phyloP scores from a whole-genome alignment of 2,113 vertebrate genomes.

The Emydocephalus ijimae region DNA sequence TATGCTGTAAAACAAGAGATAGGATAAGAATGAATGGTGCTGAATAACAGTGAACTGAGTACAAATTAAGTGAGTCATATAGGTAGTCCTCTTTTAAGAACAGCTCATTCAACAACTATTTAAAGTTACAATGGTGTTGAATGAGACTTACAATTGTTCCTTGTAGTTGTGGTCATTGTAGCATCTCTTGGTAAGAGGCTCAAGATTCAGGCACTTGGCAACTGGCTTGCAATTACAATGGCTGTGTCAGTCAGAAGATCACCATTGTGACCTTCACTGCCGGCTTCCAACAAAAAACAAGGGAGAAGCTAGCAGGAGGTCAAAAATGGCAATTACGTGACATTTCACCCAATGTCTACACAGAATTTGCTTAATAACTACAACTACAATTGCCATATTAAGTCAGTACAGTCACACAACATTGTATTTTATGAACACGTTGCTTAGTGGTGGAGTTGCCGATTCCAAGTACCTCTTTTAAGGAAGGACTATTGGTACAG shows the following conservation, averaged over 20 bases:
- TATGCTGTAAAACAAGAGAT: neutral
- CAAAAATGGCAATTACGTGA: neutral
- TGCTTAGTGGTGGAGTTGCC: neutral
- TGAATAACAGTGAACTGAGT: neutral
- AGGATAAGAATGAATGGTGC: neutral
- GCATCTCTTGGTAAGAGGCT: neutral
- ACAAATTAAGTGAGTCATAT: neutral
- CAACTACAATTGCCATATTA: neutral
- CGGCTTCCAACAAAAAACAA: neutral
- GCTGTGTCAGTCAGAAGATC: neutral
- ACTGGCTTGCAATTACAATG: neutral
- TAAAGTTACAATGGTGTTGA: neutral
- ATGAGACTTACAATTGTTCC: neutral
- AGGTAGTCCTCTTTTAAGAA: neutral
- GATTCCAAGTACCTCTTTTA: neutral
- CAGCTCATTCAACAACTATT: neutral
- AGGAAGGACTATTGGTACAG: neutral
- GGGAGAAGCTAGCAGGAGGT: neutral
- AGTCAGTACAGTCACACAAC: neutral
- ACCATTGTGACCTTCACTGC: neutral
- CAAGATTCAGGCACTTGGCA: neutral
- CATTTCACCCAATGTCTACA: neutral
- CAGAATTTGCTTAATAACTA: neutral
- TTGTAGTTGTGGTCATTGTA: neutral
- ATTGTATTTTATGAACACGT: neutral